Base-by-base conservation (phyloP, 2,797 vertebrate genomes). In the Periophthalmus magnuspinnatus region DNA sequence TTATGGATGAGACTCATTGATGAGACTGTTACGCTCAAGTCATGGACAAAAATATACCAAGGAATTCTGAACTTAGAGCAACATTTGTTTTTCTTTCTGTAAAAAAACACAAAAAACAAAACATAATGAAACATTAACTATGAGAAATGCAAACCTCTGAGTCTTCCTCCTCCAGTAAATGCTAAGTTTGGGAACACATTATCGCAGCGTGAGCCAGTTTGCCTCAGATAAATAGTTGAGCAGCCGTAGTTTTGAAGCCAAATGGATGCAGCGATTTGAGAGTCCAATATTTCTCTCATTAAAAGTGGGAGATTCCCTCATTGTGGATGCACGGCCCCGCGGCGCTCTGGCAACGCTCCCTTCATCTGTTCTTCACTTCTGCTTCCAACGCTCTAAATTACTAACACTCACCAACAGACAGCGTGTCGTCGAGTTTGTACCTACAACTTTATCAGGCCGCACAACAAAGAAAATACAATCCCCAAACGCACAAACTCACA, bases 271-370 rank as follows among this genome's bases (percentile, higher is more conserved):
- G 65, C 67, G 33, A 76, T 73, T 74, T 55, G 73, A 48, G 67
- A 67, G 69, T 70, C 65, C 75, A 81, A 55, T 48, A 65, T 72
- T 63, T 71, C 58, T 56, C 70, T 84, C 75, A 83, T 84, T 86
- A 81, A 78, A 60, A 60, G 17, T 70, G 24, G 19, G 5, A 41
- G 32, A 79, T 75, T 65, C 54, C 33, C 50, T 76, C 52, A 66
- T 75, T 78, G 50, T 3, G 38, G 52, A 55, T 70, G 59, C 28
- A 56, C 81, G 68, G 59, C 34, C 65, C 71, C 14, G 21, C 70
- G 73, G 72, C 80, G 19, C 45, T 48, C 63, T 78, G 65, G 59
- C 22, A 0, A 48, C 36, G 33, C 28, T 62, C 9, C 22, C 68
- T 73, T 82, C 65, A 69, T 76, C 67, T 77, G 56, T 69, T 82